These are phyloP conservation scores for Chinchilla lanigera DNA, from an alignment of 2,113 vertebrate species.

Conservation along the genomic window DNA sequence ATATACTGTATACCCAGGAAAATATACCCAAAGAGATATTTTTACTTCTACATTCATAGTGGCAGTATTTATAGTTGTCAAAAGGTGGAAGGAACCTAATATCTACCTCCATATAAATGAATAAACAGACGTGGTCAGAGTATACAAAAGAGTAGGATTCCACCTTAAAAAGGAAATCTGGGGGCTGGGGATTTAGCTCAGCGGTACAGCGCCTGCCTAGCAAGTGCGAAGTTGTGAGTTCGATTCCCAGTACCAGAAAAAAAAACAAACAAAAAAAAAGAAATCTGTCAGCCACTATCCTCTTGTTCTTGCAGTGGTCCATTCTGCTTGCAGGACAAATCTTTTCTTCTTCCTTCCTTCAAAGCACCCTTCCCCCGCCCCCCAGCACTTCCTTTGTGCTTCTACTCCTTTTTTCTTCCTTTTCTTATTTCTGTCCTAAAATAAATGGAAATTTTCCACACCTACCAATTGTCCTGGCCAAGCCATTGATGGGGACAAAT, in stretches of 20 bases:
- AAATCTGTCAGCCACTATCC: neutral
- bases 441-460: neutral
- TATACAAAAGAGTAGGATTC: neutral
- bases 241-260: no score
- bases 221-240: no score
- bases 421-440: neutral
- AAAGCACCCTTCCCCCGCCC: neutral
- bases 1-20: neutral
- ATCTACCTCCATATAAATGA: no score
- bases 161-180: neutral
- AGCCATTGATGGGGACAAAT: neutral
- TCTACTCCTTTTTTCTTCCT: neutral
- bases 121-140: neutral
- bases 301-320: neutral
- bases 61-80: neutral
- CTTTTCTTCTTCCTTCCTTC: neutral
- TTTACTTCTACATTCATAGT: neutral
- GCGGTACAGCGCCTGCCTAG: no score
- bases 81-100: neutral
- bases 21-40: neutral
- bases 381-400: neutral
- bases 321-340: neutral
- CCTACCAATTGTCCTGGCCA: neutral
- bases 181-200: no score
- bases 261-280: no score